phyloP scores from a whole-genome alignment of 2,113 vertebrate species.

The Crypturellus undulatus region DNA sequence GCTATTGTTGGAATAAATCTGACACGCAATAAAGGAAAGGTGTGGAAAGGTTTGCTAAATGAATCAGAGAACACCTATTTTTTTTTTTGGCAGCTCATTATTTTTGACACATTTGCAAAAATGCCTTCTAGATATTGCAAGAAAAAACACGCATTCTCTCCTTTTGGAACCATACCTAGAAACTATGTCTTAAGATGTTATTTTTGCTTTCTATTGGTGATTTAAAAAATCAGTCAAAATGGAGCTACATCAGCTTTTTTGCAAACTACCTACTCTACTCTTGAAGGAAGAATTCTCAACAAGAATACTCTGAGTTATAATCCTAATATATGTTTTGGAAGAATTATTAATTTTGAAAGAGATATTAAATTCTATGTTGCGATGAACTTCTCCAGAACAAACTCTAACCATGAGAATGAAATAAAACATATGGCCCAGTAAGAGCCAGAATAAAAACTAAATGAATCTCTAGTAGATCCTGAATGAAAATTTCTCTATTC shows the following conservation, averaged over 20 bases:
- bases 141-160: neutral
- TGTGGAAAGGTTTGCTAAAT: neutral
- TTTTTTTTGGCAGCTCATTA: neutral
- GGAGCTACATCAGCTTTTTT: neutral
- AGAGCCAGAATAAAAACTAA: neutral
- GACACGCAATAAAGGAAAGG: neutral
- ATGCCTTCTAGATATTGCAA: neutral
- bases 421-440: neutral
- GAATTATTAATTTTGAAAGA: neutral
- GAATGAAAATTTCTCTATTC: neutral
- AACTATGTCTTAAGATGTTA: neutral
- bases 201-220: neutral
- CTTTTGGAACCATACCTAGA: neutral
- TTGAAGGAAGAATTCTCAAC: neutral
- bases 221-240: neutral
- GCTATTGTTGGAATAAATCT: neutral
- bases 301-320: neutral
- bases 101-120: neutral
- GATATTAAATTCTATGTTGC: neutral
- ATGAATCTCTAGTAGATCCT: neutral
- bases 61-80: neutral
- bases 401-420: neutral
- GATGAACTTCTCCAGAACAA: neutral
- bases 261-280: neutral
- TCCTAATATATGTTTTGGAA: neutral